These are phyloP conservation scores for Pissodes strobi DNA, from an alignment of 1,140 invertebrate genomes.

Conservation along the genomic window DNA sequence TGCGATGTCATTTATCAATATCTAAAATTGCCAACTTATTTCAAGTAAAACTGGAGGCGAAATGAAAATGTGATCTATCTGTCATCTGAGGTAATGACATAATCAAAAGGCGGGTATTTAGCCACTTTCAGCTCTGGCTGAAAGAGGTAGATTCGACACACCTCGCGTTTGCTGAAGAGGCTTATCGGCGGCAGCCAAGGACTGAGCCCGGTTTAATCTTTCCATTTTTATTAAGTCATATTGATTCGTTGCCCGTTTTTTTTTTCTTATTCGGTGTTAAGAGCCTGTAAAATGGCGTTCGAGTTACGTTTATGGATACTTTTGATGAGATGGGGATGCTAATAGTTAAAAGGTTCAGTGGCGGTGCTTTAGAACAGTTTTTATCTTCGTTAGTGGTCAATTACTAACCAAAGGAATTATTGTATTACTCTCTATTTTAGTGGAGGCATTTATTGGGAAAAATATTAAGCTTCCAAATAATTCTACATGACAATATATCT, in stretches of 20 bases:
- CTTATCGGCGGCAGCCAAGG: slow-evolving; percentile 33
- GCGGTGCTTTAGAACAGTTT: too few species aligned
- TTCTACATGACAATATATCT: too few species aligned
- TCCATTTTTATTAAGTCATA: slow-evolving; percentile 36
- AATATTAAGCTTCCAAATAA: too few species aligned
- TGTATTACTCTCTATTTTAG: too few species aligned
- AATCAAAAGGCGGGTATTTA: slow-evolving; percentile 45
- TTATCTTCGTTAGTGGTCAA: too few species aligned
- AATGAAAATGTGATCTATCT: slow-evolving; percentile 51
- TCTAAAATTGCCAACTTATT: slow-evolving; percentile 5
- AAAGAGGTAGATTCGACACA: slow-evolving; percentile 46
- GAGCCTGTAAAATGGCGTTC: slow-evolving; percentile 14
- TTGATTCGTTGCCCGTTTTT: slow-evolving; percentile 26
- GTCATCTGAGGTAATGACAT: slow-evolving; percentile 48
- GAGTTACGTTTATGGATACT: slow-evolving; percentile 17
- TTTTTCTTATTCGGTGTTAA: slow-evolving; percentile 6
- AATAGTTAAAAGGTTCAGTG: slow-evolving; percentile 5
- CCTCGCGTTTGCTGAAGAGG: slow-evolving; percentile 26
- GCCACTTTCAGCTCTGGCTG: slow-evolving; percentile 41
- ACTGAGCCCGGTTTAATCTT: slow-evolving; percentile 26
- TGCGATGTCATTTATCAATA: slow-evolving; percentile 2
- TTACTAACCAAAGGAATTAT: too few species aligned
- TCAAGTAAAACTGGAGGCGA: slow-evolving; percentile 24
- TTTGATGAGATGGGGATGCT: slow-evolving; percentile 14
- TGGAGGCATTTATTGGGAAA: too few species aligned